These are phyloP conservation scores for Spisula solida DNA, from an alignment of 2,888 invertebrate genomes.

Conservation along the genomic window DNA sequence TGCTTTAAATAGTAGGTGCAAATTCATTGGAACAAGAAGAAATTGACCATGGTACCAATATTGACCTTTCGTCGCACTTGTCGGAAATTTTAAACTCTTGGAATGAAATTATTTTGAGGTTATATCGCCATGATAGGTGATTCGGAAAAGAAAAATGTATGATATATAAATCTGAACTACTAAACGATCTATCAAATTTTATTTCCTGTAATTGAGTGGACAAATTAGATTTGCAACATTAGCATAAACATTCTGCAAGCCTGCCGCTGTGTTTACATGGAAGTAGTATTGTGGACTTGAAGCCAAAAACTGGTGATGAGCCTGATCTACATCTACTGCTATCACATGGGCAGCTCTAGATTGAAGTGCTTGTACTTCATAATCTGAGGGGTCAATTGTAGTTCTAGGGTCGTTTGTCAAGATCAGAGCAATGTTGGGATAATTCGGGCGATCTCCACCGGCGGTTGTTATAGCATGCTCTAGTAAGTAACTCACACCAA, in stretches of 20 bases:
- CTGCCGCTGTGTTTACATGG: neutral
- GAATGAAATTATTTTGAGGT: too few relatives aligned
- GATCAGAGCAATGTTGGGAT: neutral
- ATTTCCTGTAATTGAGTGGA: neutral
- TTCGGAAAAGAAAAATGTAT: too few relatives aligned
- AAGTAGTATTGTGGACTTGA: neutral
- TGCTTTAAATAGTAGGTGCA: too few relatives aligned
- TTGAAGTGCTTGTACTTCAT: neutral
- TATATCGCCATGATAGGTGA: too few relatives aligned
- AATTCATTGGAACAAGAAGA: too few relatives aligned
- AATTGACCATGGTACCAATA: too few relatives aligned
- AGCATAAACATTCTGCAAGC: neutral
- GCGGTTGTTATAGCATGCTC: neutral
- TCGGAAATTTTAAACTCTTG: too few relatives aligned
- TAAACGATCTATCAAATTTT: too few relatives aligned
- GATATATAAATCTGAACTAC: too few relatives aligned
- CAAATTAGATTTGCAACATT: neutral
- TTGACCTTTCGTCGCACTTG: too few relatives aligned
- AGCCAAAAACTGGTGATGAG: neutral
- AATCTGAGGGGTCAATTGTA: too few relatives aligned
- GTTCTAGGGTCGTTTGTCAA: neutral
- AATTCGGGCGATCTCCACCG: conserved; percentile 23
- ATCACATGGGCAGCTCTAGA: neutral
- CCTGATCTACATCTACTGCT: neutral
- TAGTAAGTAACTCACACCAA: neutral